These are phyloP conservation scores for Hippocampus zosterae DNA, from an alignment of 2,113 vertebrate species.

Conservation along the genomic window DNA sequence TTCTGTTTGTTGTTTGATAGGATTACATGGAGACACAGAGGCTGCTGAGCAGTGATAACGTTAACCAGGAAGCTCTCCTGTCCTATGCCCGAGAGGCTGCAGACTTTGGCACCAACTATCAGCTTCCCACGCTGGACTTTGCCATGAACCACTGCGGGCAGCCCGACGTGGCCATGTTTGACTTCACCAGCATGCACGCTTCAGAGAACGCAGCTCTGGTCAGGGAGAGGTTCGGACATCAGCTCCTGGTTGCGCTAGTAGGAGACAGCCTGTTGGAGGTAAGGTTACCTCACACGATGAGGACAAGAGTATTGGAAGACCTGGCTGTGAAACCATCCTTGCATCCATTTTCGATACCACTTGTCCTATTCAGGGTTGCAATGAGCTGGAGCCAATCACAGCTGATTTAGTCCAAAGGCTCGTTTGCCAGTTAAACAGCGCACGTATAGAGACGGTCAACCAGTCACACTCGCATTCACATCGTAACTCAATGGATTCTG, in stretches of 20 bases:
- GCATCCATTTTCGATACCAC: background rate
- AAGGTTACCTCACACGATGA: conserved; percentile 8
- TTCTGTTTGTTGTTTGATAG: conserved; percentile 57
- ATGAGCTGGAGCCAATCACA: too few species aligned
- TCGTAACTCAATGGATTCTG: too few species aligned
- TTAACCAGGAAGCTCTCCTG: conserved; percentile 89
- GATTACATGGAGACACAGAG: conserved; percentile 87
- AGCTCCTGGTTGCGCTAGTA: conserved; percentile 87
- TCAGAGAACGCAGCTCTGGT: conserved; percentile 91
- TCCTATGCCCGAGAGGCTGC: conserved; percentile 92
- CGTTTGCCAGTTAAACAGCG: too few species aligned
- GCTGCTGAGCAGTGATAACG: conserved; percentile 84
- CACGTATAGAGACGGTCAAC: too few species aligned
- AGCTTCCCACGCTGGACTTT: conserved; percentile 91
- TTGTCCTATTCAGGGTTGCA: too few species aligned
- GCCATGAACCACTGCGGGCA: conserved; percentile 90
- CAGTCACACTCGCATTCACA: too few species aligned
- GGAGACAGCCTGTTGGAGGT: conserved; percentile 97
- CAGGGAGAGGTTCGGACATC: conserved; percentile 85
- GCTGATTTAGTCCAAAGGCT: too few species aligned
- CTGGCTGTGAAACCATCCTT: too few species aligned
- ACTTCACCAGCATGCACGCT: conserved; percentile 97
- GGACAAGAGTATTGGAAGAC: background rate
- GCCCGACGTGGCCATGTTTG: conserved; percentile 96
- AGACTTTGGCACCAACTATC: conserved; percentile 94